Evolutionary conservation across 2,888 invertebrate species (phyloP).

Genomic region (Caenorhabditis macrosperma): DNA sequence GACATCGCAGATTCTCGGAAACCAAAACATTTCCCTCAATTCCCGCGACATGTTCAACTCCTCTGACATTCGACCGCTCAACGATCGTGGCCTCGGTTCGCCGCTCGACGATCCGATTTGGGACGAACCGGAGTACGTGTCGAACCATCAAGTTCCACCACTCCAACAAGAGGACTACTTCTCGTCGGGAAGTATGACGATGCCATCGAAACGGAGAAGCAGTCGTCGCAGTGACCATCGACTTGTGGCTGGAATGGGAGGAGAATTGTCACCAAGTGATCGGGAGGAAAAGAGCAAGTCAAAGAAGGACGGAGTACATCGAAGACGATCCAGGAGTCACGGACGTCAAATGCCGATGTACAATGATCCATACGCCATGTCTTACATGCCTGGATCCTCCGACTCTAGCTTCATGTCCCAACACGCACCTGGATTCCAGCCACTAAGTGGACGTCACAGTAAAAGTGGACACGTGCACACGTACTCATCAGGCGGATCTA

Average conservation of each 20-base stretch:
- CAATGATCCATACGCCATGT: constrained; percentile 38
- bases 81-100: constrained; percentile 6
- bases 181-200: constrained; percentile 34
- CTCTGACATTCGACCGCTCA: background rate
- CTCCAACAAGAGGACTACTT: constrained; percentile 41
- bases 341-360: constrained; percentile 58
- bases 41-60: constrained; percentile 6
- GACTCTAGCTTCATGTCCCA: constrained; percentile 55
- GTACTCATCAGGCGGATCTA: constrained; percentile 72
- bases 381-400: constrained; percentile 56
- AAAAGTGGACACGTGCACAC: constrained; percentile 62
- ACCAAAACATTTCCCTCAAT: background rate
- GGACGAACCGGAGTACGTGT: constrained; percentile 57
- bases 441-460: constrained; percentile 55
- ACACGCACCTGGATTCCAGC: constrained; percentile 28
- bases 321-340: constrained; percentile 69
- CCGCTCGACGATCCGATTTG: constrained; percentile 53
- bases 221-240: constrained; percentile 51
- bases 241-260: constrained; percentile 13
- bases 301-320: constrained; percentile 43
- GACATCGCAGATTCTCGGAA: constrained; percentile 19
- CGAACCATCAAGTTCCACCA: constrained; percentile 4
- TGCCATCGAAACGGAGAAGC: constrained; percentile 38
- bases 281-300: constrained; percentile 56
- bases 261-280: constrained; percentile 61